These are phyloP conservation scores for Sycophaga agraensis DNA, from an alignment of 1,140 invertebrate genomes.

Conservation along the genomic window DNA sequence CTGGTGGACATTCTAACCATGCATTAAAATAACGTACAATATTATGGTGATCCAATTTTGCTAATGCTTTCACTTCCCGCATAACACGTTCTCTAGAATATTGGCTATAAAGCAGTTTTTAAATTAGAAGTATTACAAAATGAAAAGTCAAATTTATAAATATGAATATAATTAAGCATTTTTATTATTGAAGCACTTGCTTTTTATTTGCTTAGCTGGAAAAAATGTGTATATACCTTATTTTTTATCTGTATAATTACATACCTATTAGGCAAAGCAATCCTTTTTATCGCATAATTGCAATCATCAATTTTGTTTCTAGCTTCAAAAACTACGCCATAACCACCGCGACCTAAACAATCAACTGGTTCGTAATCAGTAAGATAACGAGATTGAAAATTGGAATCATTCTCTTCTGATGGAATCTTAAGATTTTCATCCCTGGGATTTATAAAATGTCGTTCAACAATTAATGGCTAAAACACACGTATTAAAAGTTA, in stretches of 20 bases:
- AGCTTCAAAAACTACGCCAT: conserved; percentile 95
- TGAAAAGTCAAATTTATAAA: background rate
- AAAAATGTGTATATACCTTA: no score
- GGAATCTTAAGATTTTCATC: conserved; percentile 33
- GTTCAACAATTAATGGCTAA: conserved; percentile 49
- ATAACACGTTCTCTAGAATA: conserved; percentile 82
- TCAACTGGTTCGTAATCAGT: conserved; percentile 84
- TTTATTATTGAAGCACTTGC: no score
- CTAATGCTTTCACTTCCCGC: conserved; percentile 90
- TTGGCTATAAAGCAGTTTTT: conserved; percentile 60
- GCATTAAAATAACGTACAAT: conserved; percentile 95
- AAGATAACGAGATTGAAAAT: conserved; percentile 74
- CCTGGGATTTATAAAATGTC: conserved; percentile 47
- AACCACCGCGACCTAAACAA: conserved; percentile 90
- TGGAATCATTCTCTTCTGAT: conserved; percentile 35
- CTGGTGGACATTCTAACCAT: conserved; percentile 89
- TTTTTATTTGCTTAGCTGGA: background rate
- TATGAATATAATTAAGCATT: background rate
- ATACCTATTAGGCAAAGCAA: conserved; percentile 81
- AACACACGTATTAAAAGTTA: background rate
- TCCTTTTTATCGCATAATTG: conserved; percentile 94
- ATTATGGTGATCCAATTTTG: conserved; percentile 90
- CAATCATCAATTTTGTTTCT: conserved; percentile 94
- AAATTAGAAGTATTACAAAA: conserved; percentile 14
- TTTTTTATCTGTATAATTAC: no score